Conservation (phyloP, 92 coral and sea anemone genomes). For the Parazoanthus atlanticus region DNA sequence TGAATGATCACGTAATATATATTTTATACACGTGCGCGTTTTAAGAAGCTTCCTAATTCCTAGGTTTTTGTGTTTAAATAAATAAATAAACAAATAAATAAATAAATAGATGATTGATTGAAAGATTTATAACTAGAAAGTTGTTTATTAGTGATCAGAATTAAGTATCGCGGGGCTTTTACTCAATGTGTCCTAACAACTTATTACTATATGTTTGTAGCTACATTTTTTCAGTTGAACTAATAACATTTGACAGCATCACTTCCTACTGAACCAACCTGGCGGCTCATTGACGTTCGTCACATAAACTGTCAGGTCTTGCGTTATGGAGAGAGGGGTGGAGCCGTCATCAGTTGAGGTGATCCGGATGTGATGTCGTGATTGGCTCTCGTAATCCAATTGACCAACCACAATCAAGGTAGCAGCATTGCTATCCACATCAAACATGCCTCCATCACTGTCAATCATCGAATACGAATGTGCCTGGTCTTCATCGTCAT, state of each 20-base stretch:
- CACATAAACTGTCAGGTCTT: constrained; percentile 61
- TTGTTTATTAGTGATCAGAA: background rate
- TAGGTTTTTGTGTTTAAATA: too few relatives aligned
- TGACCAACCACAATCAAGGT: constrained; percentile 55
- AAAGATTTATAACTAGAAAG: too few relatives aligned
- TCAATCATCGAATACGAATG: constrained; percentile 56
- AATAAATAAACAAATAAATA: too few relatives aligned
- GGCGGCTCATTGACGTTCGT: constrained; percentile 73
- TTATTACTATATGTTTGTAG: background rate
- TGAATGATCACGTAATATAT: background rate
- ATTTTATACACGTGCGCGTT: too few relatives aligned
- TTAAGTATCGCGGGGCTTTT: background rate
- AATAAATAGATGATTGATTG: background rate
- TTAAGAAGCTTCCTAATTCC: too few relatives aligned
- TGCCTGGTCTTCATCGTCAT: constrained; percentile 55
- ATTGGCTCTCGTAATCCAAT: constrained; percentile 66
- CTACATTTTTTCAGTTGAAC: background rate
- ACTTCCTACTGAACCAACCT: constrained; percentile 44
- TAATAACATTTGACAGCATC: background rate
- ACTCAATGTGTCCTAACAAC: too few relatives aligned
- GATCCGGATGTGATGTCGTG: constrained; percentile 54
- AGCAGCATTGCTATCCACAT: constrained; percentile 44
- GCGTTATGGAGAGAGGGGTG: constrained; percentile 61
- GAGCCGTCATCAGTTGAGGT: constrained; percentile 67
- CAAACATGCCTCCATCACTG: constrained; percentile 54